These are phyloP conservation scores for Papilio dardanus DNA, from an alignment of 1,140 invertebrate genomes.

Conservation along the genomic window DNA sequence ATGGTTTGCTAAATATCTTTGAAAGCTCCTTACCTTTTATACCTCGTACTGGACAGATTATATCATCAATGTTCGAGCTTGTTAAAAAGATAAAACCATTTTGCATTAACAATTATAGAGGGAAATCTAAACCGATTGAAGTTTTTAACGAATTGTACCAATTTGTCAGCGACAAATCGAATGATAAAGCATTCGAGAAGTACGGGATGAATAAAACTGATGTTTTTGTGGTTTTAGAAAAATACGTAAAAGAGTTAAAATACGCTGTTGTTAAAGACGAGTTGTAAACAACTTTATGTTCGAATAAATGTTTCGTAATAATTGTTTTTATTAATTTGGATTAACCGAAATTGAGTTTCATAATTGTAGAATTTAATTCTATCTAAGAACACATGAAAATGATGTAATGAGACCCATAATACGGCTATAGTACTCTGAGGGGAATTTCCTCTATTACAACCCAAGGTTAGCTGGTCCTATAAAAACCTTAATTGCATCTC, in stretches of 20 bases:
- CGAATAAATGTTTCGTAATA: neutral
- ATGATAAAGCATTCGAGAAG: slow-evolving; percentile 40
- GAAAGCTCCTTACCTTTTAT: slow-evolving; percentile 46
- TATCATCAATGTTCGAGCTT: slow-evolving; percentile 52
- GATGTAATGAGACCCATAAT: too few relatives aligned
- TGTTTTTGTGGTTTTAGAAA: slow-evolving; percentile 43
- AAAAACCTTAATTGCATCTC: slow-evolving; percentile 14
- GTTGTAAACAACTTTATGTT: slow-evolving; percentile 40
- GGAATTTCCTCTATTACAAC: too few relatives aligned
- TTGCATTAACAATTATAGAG: slow-evolving; percentile 55
- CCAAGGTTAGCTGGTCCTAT: neutral
- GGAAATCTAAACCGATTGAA: slow-evolving; percentile 46
- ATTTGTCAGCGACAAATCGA: slow-evolving; percentile 45
- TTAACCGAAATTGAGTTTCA: too few relatives aligned
- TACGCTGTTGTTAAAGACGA: slow-evolving; percentile 45
- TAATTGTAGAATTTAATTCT: too few relatives aligned
- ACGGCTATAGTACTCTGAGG: too few relatives aligned
- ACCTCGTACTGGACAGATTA: slow-evolving; percentile 44
- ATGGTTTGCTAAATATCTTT: slow-evolving; percentile 65
- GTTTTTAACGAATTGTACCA: slow-evolving; percentile 50
- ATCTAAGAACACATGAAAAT: too few relatives aligned
- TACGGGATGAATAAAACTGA: slow-evolving; percentile 49
- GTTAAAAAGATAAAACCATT: slow-evolving; percentile 60
- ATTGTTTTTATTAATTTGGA: neutral
- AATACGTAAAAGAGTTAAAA: slow-evolving; percentile 48